Percentiles rank a stretch among this genome's conserved stretches.
phyloP scores from a whole-genome alignment of 2,113 vertebrate species.

The Trochalopteron elliotii region DNA sequence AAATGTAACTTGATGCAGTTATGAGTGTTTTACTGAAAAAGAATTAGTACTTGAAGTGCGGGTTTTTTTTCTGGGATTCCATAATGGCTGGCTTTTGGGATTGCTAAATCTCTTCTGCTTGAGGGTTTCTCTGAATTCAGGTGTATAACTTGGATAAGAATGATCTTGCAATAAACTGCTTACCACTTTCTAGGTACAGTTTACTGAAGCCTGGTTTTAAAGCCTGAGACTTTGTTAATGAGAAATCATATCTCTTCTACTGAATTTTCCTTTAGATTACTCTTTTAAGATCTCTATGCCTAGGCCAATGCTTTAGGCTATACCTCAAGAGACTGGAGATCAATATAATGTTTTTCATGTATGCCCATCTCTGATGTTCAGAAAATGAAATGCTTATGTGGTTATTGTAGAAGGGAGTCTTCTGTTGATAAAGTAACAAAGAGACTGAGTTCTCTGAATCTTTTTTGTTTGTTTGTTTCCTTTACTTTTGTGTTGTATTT shows the following conservation, averaged over 20 bases:
- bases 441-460: neutral
- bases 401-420: neutral
- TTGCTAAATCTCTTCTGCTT: neutral
- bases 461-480: neutral
- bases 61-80: neutral
- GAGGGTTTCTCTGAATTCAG: neutral
- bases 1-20: neutral
- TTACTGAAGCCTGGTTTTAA: neutral
- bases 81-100: neutral
- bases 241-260: neutral
- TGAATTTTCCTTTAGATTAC: neutral
- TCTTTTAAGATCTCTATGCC: neutral
- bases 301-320: neutral
- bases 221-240: neutral
- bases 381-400: neutral
- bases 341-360: neutral
- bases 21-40: neutral
- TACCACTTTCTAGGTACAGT: neutral
- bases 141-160: neutral
- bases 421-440: neutral
- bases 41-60: neutral
- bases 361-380: neutral
- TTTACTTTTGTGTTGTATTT: neutral
- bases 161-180: neutral
- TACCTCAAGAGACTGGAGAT: neutral